A percentile compares a stretch with the other conserved stretches of the same genome.
Evolutionary conservation across 92 coral and sea anemone species (phyloP).

Genomic region (Epizoanthus stellaris): DNA sequence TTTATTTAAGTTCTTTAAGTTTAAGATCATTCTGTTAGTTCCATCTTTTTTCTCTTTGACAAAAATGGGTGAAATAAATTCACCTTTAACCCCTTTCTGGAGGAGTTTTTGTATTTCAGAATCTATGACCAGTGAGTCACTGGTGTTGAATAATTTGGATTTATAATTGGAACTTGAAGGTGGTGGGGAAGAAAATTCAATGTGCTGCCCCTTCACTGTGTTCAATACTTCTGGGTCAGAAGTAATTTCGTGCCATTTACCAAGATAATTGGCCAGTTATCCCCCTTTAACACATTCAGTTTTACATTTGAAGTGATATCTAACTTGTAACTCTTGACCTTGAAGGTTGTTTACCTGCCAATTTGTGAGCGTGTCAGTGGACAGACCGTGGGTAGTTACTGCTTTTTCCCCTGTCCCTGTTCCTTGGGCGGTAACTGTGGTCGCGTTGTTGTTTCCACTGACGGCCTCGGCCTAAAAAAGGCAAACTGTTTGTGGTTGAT

Average conservation of each 20-base stretch:
- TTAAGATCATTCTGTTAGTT: conserved; percentile 12
- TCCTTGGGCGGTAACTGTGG: neutral
- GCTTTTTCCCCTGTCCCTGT: neutral
- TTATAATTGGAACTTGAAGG: neutral
- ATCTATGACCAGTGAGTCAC: neutral
- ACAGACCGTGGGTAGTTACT: neutral
- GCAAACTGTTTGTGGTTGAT: neutral
- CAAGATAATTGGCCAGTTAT: neutral
- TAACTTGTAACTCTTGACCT: neutral
- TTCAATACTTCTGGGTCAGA: conserved; percentile 32
- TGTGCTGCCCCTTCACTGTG: conserved; percentile 15
- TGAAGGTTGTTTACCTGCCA: neutral
- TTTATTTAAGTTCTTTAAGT: neutral
- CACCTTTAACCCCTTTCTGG: neutral
- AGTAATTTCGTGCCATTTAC: conserved; percentile 19
- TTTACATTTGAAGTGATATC: neutral
- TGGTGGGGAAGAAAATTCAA: conserved; percentile 17
- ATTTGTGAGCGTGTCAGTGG: neutral
- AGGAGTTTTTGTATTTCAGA: neutral
- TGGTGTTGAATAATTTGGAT: neutral
- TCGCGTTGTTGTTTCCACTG: neutral
- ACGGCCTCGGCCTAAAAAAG: neutral
- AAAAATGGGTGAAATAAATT: conserved; percentile 30
- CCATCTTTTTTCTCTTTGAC: neutral
- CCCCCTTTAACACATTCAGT: neutral